Evolutionary conservation across 2,797 vertebrate genomes (phyloP).

Genomic region (Sciurus vulgaris): DNA sequence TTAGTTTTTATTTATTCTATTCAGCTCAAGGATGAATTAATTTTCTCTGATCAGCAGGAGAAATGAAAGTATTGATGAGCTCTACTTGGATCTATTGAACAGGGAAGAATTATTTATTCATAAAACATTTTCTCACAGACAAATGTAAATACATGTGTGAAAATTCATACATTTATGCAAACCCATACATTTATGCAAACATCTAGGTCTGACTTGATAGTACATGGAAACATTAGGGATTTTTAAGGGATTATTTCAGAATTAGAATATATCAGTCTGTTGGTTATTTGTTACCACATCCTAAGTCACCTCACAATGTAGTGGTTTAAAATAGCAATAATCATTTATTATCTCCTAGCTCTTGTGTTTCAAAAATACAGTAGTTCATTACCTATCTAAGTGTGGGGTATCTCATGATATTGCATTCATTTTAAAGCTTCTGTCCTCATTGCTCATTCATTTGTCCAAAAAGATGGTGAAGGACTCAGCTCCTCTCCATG

Average conservation of each 20-base stretch:
- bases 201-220: neutral
- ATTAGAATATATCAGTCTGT: neutral
- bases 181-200: neutral
- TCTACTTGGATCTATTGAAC: neutral
- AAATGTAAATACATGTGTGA: neutral
- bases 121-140: neutral
- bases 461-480: neutral
- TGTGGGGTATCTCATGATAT: neutral
- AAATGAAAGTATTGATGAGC: slow-evolving; percentile 14
- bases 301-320: neutral
- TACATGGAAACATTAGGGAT: neutral
- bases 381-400: neutral
- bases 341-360: neutral
- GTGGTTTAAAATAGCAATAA: neutral
- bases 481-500: neutral
- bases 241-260: slow-evolving; percentile 37
- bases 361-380: neutral
- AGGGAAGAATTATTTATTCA: neutral
- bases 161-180: neutral
- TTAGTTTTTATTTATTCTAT: slow-evolving; percentile 59
- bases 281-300: neutral
- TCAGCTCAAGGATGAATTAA: slow-evolving; percentile 56
- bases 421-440: neutral
- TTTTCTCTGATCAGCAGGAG: slow-evolving; percentile 59
- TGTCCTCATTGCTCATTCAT: neutral